Evolutionary conservation across 2,888 invertebrate genomes (phyloP), one percentile per base, ranked within the genome.

Genomic region (Pecten maximus): DNA sequence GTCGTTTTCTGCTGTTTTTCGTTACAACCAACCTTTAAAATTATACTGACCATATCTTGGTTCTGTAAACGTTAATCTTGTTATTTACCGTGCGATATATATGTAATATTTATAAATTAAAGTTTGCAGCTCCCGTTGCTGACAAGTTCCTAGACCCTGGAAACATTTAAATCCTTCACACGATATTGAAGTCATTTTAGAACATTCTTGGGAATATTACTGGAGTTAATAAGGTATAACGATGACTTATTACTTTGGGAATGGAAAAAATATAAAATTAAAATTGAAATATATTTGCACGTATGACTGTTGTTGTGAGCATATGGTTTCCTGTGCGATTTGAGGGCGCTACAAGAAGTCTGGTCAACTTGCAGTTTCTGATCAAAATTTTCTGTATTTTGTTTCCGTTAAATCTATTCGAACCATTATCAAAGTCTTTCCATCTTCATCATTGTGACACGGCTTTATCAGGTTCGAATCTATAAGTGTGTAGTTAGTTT

Each of bases 241-340:
- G 74, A 74, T 35, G 35, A 35, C 19, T 74, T 74, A 74, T 74
- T 74, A 23, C 74, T 74, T 74, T 74, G 35, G 74, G 35, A 74
- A 74, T 74, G 74, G 28, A 74, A 35, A 44, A 74, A 74, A 74
- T 35, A 74, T 74, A 28, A 74, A 74, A 74, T 74, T 74, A 74
- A 74, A 74, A 74, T 74, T 74, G 74, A 74, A 74, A 74, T 74
- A 35, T 74, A 74, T 74, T 35, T 74, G 74, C 74, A 74, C 23
- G 74, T 74, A 74, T 74, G 60, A 10, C 60, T 60, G 60, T 28
- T 28, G 10, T 19, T 35, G 15, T 74, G 74, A 74, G 10, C 74
- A 35, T 2, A 23, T 74, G 35, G 74, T 35, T 74, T 74, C 28
- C 74, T 74, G 74, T 15, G 10, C 8, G 35, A 74, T 4, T 28